Conservation (phyloP, 2,113 vertebrate genomes). For the Chaetops frenatus region DNA sequence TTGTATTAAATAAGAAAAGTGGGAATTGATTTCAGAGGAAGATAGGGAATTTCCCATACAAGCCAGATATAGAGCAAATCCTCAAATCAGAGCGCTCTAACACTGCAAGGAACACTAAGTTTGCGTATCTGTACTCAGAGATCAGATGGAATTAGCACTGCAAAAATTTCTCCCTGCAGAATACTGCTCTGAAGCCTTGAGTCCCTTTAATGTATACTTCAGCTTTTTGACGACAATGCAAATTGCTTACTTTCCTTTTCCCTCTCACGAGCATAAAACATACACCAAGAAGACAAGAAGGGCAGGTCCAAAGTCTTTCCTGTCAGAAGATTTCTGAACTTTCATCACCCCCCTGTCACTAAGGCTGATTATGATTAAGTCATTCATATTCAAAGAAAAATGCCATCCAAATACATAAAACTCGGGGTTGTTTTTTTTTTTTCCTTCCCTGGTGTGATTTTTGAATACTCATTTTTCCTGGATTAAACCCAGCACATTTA, state of each 20-base stretch:
- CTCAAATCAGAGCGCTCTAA: not conserved
- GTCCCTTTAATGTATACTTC: not conserved
- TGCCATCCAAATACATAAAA: constrained; percentile 41
- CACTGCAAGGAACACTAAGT: not conserved
- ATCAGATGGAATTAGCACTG: not conserved
- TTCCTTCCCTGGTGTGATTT: constrained; percentile 30
- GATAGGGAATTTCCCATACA: not conserved
- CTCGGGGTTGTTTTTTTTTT: not conserved
- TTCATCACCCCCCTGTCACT: constrained; percentile 6
- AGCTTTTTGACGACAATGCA: not conserved
- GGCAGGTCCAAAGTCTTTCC: not conserved
- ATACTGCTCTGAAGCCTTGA: not conserved
- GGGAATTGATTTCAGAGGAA: not conserved
- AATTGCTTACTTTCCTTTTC: not conserved
- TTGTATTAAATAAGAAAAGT: not conserved
- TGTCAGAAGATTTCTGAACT: constrained; percentile 7
- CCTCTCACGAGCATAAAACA: not conserved
- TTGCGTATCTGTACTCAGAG: not conserved
- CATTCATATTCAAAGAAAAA: constrained; percentile 35
- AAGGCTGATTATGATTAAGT: not conserved
- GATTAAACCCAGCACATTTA: constrained; percentile 28
- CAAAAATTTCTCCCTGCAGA: not conserved
- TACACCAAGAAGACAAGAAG: not conserved
- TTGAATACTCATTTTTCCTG: constrained; percentile 32
- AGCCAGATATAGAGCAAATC: not conserved